Evolutionary conservation across 2,113 vertebrate species (phyloP).

Genomic region (Gasterosteus nipponicus): DNA sequence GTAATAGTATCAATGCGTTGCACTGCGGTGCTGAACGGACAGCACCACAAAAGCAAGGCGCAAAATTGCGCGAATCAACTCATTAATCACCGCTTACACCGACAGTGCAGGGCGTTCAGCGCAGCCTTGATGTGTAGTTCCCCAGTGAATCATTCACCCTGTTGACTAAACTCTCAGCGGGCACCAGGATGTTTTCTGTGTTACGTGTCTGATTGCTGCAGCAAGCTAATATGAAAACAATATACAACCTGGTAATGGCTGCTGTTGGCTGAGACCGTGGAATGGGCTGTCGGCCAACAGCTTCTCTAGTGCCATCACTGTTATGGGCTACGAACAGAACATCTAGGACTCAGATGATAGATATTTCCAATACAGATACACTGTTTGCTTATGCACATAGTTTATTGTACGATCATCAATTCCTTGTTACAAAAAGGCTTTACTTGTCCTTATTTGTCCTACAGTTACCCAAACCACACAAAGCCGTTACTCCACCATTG

Average conservation of each 20-base stretch:
- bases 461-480: neutral
- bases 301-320: constrained; percentile 23
- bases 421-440: neutral
- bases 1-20: neutral
- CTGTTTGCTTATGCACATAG: neutral
- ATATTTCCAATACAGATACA: neutral
- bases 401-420: constrained; percentile 4
- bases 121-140: constrained; percentile 33
- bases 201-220: constrained; percentile 24
- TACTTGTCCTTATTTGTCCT: neutral
- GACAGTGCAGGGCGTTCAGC: constrained; percentile 21
- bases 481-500: neutral
- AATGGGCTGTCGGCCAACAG: constrained; percentile 25
- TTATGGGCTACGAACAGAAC: neutral
- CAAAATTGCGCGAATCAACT: constrained; percentile 5
- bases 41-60: neutral
- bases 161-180: constrained; percentile 55
- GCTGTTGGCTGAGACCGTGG: constrained; percentile 35
- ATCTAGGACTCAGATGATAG: neutral
- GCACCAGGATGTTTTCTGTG: constrained; percentile 34
- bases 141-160: constrained; percentile 46
- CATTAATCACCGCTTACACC: constrained; percentile 33
- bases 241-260: constrained; percentile 43
- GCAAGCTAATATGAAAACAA: constrained; percentile 43
- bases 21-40: constrained; percentile 12